Evolutionary conservation across 2,888 invertebrate genomes (phyloP), one percentile per base, ranked within the genome.

Genomic region (Macropis europaea): DNA sequence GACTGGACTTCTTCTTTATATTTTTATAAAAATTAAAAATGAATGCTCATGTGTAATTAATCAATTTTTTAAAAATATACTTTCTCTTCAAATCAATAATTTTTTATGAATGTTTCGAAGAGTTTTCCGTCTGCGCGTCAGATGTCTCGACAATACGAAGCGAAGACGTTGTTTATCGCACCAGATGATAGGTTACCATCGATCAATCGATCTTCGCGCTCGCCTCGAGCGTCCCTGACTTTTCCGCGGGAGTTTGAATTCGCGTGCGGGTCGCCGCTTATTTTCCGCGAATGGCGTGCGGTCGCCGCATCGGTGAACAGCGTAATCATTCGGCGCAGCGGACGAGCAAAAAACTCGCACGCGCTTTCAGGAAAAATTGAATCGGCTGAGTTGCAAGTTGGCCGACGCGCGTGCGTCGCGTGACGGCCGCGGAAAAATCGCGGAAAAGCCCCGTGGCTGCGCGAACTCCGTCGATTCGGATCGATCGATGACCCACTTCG

Each of bases 401-500:
- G 19, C 17, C 24, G 42, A 32, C 24, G 6, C 45, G 60, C 53
- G 57, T 52, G 71, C 56, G 28, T 72, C 64, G 59, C 63, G 70
- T 72, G 62, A 57, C 47, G 36, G 24, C 15, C 36, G 11, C 26
- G 36, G 57, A 30, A 52, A 67, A 52, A 59, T 42, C 11, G 61
- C 36, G 36, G 42, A 6, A 34, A 53, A 48, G 59, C n/a, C 11
- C 34, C 6, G 52, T 11, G 7, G 36, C 11, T 11, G 17, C 3
- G 11, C 2, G 28, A 7, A 32, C 7, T 15, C 30, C 32, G 73
- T n/a, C 62, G 53, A 57, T 61, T 53, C 22, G 38, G 6, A 15
- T n/a, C 40, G 64, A 76, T 76, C 75, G 75, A 76, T 76, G 61
- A 57, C 66, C 75, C 56, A 70, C 7, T 74, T 74, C 19, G 30